Evolutionary conservation across 2,888 invertebrate genomes (phyloP).

Genomic region (Leuctra nigra): DNA sequence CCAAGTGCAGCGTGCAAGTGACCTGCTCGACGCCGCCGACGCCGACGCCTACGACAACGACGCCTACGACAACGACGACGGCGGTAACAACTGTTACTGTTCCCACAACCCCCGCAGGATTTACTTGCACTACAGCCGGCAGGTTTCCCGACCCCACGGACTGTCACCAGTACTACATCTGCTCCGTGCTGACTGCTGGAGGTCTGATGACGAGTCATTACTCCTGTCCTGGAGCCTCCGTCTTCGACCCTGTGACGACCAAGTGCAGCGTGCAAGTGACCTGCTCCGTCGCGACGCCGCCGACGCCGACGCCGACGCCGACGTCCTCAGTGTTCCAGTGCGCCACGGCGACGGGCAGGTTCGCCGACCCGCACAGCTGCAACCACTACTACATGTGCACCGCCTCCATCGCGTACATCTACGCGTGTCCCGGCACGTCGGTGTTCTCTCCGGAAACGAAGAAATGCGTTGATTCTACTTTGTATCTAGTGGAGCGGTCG

Average conservation of each 20-base stretch:
- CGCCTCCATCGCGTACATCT: not conserved
- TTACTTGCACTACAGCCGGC: not conserved
- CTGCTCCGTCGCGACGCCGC: not conserved
- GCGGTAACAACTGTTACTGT: not conserved
- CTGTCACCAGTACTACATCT: not conserved
- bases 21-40: too few relatives aligned
- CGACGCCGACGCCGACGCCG: not conserved
- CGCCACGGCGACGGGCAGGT: not conserved
- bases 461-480: too few relatives aligned
- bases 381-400: not conserved
- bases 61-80: not conserved
- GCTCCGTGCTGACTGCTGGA: not conserved
- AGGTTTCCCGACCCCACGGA: not conserved
- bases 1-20: too few relatives aligned
- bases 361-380: not conserved
- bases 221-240: not conserved
- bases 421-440: not conserved
- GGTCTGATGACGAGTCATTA: not conserved
- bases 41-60: not conserved
- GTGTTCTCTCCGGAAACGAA: not conserved
- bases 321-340: not conserved
- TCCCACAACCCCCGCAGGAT: not conserved
- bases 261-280: not conserved
- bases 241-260: not conserved
- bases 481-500: too few relatives aligned